A percentile compares a stretch with the other conserved stretches of the same genome.
Conservation (phyloP, 2,797 vertebrate species). For the Enteromius trimaculatus region DNA sequence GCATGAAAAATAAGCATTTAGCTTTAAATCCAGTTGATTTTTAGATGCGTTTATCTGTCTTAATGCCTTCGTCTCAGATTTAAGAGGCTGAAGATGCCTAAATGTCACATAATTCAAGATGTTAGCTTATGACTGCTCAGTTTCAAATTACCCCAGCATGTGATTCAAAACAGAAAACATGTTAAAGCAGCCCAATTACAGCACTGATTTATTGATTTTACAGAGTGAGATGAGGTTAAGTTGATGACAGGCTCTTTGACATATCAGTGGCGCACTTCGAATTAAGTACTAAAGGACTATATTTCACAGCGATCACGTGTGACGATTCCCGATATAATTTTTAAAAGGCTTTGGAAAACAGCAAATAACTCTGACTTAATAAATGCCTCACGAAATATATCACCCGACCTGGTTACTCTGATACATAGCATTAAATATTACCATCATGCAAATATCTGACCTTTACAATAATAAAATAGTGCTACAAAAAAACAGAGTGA, state of each 20-base stretch:
- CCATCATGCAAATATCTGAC: constrained; percentile 19
- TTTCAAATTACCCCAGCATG: constrained; percentile 76
- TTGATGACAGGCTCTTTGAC: constrained; percentile 75
- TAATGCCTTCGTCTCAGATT: constrained; percentile 75
- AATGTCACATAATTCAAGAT: constrained; percentile 80
- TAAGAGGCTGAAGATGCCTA: constrained; percentile 78
- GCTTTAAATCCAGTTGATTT: constrained; percentile 62
- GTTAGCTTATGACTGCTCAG: constrained; percentile 82
- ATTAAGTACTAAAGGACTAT: constrained; percentile 75
- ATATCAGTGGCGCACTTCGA: constrained; percentile 71
- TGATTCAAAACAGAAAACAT: constrained; percentile 77
- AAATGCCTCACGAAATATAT: constrained; percentile 44
- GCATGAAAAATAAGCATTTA: constrained; percentile 63
- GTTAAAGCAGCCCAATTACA: constrained; percentile 78
- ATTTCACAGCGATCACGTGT: constrained; percentile 74
- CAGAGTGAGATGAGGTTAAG: constrained; percentile 82
- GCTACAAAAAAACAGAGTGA: neutral
- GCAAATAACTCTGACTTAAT: constrained; percentile 67
- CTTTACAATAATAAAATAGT: constrained; percentile 19
- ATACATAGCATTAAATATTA: neutral
- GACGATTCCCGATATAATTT: constrained; percentile 75
- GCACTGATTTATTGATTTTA: constrained; percentile 84
- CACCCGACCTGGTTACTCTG: neutral
- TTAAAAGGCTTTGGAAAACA: constrained; percentile 74
- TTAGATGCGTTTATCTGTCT: constrained; percentile 76